These are phyloP conservation scores for Pachymerium ferrugineum DNA, from an alignment of 2,888 invertebrate species.

Conservation along the genomic window DNA sequence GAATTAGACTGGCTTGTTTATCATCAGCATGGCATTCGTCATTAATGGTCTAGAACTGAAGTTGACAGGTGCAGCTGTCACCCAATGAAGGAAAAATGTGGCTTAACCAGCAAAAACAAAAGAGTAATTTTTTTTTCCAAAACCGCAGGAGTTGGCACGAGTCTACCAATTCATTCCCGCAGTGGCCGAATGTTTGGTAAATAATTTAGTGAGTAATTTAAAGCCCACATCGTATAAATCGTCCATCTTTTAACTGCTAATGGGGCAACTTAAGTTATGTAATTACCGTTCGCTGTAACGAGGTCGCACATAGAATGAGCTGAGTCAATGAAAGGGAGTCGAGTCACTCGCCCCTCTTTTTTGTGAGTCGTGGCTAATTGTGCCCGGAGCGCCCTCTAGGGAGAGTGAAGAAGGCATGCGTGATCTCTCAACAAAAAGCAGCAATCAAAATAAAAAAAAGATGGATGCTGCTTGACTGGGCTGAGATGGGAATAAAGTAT, in stretches of 20 bases:
- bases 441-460: constrained; percentile 2
- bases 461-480: not conserved
- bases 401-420: constrained; percentile 14
- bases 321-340: not conserved
- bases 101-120: constrained; percentile 3
- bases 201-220: no score
- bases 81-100: not conserved
- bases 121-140: not conserved
- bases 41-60: constrained; percentile 22
- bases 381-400: constrained; percentile 16
- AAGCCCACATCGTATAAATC: no score
- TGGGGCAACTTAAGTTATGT: not conserved
- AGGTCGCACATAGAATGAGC: not conserved
- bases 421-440: constrained; percentile 4
- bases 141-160: not conserved
- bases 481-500: not conserved
- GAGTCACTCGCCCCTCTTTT: constrained; percentile 20
- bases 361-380: constrained; percentile 24
- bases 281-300: not conserved
- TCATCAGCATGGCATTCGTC: constrained; percentile 21
- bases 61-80: constrained; percentile 22
- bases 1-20: no score
- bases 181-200: not conserved
- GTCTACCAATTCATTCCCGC: not conserved
- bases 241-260: not conserved